Percentiles rank a stretch among this genome's conserved stretches.
phyloP scores from a whole-genome alignment of 2,888 invertebrate species.

The Rhimphoctona megacephalus region DNA sequence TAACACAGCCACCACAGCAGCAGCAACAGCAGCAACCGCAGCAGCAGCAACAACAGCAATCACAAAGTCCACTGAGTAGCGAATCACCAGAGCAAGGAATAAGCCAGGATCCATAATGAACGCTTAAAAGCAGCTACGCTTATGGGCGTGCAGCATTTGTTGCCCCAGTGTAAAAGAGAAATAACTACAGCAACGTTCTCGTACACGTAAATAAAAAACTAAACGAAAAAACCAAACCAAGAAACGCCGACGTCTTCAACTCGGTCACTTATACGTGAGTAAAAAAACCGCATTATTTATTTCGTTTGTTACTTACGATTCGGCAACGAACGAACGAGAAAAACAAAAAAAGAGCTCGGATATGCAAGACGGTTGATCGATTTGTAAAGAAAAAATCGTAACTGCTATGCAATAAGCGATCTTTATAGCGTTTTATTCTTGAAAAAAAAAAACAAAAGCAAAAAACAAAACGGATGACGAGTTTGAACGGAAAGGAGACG shows the following conservation, averaged over 20 bases:
- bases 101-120: conserved; percentile 84
- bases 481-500: conserved; percentile 21
- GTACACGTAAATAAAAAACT: conserved; percentile 69
- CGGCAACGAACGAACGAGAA: conserved; percentile 44
- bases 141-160: conserved; percentile 70
- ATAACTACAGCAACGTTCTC: conserved; percentile 66
- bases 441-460: conserved; percentile 3
- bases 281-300: conserved; percentile 43
- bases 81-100: conserved; percentile 80
- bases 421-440: conserved; percentile 57
- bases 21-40: conserved; percentile 65
- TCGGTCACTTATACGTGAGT: conserved; percentile 49
- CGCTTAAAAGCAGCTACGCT: conserved; percentile 69
- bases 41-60: conserved; percentile 71
- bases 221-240: conserved; percentile 14
- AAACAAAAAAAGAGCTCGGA: conserved; percentile 26
- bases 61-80: conserved; percentile 78
- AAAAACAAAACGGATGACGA: conserved; percentile 2
- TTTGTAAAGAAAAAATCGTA: conserved; percentile 36
- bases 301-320: conserved; percentile 47
- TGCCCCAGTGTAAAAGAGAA: conserved; percentile 74
- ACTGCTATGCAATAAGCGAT: conserved; percentile 62
- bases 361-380: conserved; percentile 46
- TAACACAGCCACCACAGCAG: conserved; percentile 66
- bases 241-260: conserved; percentile 59